A percentile compares a stretch with the other conserved stretches of the same genome.
Conservation (phyloP, 2,113 vertebrate species). For the Eleginops maclovinus region DNA sequence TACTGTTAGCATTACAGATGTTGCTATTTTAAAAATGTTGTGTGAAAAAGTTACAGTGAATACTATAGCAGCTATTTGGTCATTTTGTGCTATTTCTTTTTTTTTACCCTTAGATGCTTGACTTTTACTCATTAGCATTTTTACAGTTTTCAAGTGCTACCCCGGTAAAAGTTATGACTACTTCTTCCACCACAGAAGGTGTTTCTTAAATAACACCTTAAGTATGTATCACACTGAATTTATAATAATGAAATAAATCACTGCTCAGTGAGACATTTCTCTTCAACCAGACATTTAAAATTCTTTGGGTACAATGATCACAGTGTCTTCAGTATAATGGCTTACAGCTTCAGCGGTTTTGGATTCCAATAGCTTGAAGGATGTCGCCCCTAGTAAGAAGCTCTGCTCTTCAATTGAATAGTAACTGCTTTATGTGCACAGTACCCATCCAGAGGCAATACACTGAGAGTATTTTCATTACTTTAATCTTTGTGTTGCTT, state of each 20-base stretch:
- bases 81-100: neutral
- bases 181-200: neutral
- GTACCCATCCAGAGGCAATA: neutral
- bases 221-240: too few relatives aligned
- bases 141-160: neutral
- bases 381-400: slow-evolving; percentile 16
- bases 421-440: slow-evolving; percentile 2
- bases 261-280: neutral
- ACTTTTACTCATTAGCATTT: neutral
- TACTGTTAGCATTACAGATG: too few relatives aligned
- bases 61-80: neutral
- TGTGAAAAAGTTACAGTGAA: too few relatives aligned
- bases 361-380: slow-evolving; percentile 3
- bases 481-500: neutral
- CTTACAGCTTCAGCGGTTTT: neutral
- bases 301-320: neutral
- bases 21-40: too few relatives aligned
- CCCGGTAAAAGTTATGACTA: neutral
- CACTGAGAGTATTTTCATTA: slow-evolving; percentile 5
- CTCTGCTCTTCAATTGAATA: slow-evolving; percentile 1
- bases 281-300: neutral
- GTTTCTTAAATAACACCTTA: neutral
- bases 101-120: neutral
- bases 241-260: neutral
- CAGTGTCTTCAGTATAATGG: neutral